These are phyloP conservation scores for Ispidina lecontei DNA, from an alignment of 2,797 vertebrate species.

Conservation along the genomic window DNA sequence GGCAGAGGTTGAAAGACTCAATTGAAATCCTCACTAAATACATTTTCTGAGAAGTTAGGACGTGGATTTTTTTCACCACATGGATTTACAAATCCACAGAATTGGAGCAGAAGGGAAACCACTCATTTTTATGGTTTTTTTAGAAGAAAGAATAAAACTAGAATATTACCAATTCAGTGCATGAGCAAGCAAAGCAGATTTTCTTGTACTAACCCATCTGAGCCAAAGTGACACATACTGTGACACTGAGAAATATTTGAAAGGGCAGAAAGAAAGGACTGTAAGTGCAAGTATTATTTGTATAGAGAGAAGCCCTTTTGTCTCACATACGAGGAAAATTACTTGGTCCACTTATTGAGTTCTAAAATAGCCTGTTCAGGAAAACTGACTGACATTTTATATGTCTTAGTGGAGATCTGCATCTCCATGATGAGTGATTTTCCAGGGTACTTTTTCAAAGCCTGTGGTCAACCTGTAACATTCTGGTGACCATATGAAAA, in stretches of 20 bases:
- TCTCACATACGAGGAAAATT: neutral
- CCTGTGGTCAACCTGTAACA: neutral
- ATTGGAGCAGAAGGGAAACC: conserved; percentile 18
- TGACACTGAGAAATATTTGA: neutral
- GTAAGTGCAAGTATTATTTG: neutral
- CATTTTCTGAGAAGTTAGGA: conserved; percentile 56
- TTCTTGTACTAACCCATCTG: neutral
- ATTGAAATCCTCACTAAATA: conserved; percentile 49
- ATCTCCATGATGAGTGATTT: neutral
- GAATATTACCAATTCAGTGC: conserved; percentile 6
- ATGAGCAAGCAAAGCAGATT: conserved; percentile 40
- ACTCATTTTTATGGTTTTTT: conserved; percentile 39
- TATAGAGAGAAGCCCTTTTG: neutral
- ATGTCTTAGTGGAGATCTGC: neutral
- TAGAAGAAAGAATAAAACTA: conserved; percentile 31
- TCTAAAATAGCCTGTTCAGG: neutral
- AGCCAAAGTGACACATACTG: neutral
- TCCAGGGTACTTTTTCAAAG: neutral
- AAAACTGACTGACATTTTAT: neutral
- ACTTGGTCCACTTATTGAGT: neutral
- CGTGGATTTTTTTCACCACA: conserved; percentile 36
- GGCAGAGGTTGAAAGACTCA: conserved; percentile 56
- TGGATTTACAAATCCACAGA: conserved; percentile 24
- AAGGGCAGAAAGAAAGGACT: neutral
- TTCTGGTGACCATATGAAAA: neutral